A percentile compares a stretch with the other conserved stretches of the same genome.
Conservation (phyloP, 1,140 invertebrate species). For the Anastatus disparis region DNA sequence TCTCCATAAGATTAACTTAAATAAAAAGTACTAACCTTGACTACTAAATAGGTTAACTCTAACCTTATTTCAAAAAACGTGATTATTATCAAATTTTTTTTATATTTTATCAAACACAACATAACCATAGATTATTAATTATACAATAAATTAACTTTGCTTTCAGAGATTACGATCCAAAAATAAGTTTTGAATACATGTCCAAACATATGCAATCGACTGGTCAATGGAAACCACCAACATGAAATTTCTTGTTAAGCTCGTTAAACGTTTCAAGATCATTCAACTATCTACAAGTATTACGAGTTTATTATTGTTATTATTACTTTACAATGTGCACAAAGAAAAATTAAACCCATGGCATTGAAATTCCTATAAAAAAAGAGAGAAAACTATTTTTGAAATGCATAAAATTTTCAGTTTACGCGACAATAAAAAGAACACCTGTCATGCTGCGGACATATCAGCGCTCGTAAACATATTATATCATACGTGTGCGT, state of each 20-base stretch:
- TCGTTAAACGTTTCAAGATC: background rate
- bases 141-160: background rate
- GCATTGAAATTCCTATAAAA: constrained; percentile 35
- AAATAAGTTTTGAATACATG: background rate
- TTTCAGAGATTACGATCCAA: constrained; percentile 20
- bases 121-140: too few species aligned
- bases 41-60: too few species aligned
- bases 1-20: too few species aligned
- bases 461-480: constrained; percentile 35
- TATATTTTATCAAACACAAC: too few species aligned
- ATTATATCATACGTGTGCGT: background rate
- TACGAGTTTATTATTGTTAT: background rate
- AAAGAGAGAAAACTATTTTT: too few species aligned
- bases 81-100: too few species aligned
- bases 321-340: background rate
- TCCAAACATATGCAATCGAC: background rate
- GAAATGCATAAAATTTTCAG: constrained; percentile 31
- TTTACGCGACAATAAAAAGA: constrained; percentile 45
- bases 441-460: constrained; percentile 37
- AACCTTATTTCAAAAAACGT: too few species aligned
- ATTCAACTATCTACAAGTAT: background rate
- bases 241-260: background rate
- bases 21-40: too few species aligned
- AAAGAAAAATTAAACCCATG: background rate
- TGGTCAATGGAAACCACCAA: background rate